Conservation (phyloP, 2,113 vertebrate genomes). For the Speoplatyrhinus poulsoni region DNA sequence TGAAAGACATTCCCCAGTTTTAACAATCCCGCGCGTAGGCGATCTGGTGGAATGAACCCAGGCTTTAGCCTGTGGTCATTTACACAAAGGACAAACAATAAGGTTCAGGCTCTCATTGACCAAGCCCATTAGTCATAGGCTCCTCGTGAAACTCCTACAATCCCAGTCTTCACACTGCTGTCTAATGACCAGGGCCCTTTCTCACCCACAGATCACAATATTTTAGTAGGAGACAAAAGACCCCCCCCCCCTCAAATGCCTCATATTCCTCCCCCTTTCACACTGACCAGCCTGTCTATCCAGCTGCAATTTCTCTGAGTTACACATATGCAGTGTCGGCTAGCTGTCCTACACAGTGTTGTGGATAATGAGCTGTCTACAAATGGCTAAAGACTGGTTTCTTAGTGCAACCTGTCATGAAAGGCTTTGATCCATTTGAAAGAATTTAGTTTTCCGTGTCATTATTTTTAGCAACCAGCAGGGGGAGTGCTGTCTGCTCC, state of each 20-base stretch:
- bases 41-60: conserved; percentile 68
- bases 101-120: conserved; percentile 77
- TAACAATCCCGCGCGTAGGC: conserved; percentile 61
- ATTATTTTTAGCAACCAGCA: conserved; percentile 53
- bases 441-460: not conserved
- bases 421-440: conserved; percentile 33
- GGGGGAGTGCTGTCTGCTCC: conserved; percentile 66
- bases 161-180: conserved; percentile 67
- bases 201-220: conserved; percentile 75
- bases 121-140: conserved; percentile 84
- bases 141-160: conserved; percentile 73
- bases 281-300: conserved; percentile 56
- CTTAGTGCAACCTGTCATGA: conserved; percentile 20
- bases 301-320: conserved; percentile 39
- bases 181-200: conserved; percentile 71
- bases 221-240: conserved; percentile 72
- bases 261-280: conserved; percentile 35
- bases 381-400: conserved; percentile 34
- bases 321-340: conserved; percentile 34
- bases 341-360: not conserved
- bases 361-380: conserved; percentile 45
- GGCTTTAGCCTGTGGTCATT: conserved; percentile 84
- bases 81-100: conserved; percentile 81
- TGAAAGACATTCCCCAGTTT: conserved; percentile 67
- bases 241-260: conserved; percentile 43